Base-by-base conservation (phyloP, 2,113 vertebrate species). In the Semicossyphus pulcher region DNA sequence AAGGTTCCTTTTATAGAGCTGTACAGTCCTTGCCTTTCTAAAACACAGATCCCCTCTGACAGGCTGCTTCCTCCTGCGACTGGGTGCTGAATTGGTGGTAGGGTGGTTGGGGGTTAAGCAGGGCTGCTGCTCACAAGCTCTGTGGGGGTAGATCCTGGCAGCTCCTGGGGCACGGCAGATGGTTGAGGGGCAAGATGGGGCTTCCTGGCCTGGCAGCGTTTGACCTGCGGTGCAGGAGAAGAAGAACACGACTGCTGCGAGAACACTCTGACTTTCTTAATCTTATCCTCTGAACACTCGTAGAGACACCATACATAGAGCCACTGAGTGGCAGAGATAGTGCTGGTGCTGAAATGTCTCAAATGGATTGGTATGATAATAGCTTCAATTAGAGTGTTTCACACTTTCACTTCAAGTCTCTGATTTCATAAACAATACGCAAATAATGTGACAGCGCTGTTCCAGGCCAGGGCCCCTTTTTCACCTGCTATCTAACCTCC, bases 141-240 rank as follows among this genome's bases (percentile, higher is more conserved):
- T 51, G 76, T 73, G 62, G 80, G 81, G 85, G 84, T 61, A 72
- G 53, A 83, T 85, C 74, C 85, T 90, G 85, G 86, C 88, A 89
- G 89, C 89, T 90, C 83, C 86, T 73, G 90, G 88, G 87, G 84
- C 84, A 91, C 39, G 81, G 83, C 91, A 93, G 92, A 93, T 93
- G 91, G 92, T 72, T 68, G 63, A 78, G 81, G 85, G 82, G 79
- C 83, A 80, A 66, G 78, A 84, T 68, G 76, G 71, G 75, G 76
- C 83, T 81, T 88, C 85, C 79, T 89, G 76, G 82, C 74, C 78
- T 87, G 65, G 84, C 75, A 81, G 72, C 75, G 68, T 91, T 84
- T 92, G 86, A 92, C 89, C 89, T 88, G 75, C 41, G 8, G 51
- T 68, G 39, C 34, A 42, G 52, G 29, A 48, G 53, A 64, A 80